Evolutionary conservation across 1,140 invertebrate genomes (phyloP), one percentile per base, ranked within the genome.

Genomic region (Aradophagus sp.): DNA sequence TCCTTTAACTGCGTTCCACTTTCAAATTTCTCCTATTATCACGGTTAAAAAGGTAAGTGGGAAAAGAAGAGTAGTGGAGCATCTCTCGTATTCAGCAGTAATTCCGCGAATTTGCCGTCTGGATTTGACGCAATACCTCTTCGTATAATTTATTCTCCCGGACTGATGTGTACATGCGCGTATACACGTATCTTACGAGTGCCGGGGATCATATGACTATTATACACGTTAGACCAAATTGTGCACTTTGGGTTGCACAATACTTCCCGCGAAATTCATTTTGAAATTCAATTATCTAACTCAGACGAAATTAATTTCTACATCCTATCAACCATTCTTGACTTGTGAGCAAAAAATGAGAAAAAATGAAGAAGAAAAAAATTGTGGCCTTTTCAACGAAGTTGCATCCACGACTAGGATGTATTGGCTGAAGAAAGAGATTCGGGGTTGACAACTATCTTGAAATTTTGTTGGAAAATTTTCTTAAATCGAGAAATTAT

Each of bases 51-150:
- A 62, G 55, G 38, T 53, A 72, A 67, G 44, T 52, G 56, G 56
- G 52, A 63, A 73, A 73, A 50, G 62, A 73, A 59, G 62, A 50
- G 69, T 61, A 58, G 58, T 31, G 17, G 58, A 67, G 69, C 61
- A 66, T 72, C 36, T 56, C 62, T 63, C 58, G 50, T 63, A 73
- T 67, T 73, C 63, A 63, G 63, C 63, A 59, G 62, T 73, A 73
- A 73, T 73, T 73, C 68, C 53, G 52, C 58, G 44, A 73, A 67
- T 73, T 73, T 62, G 62, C 58, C 56, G 63, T 63, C 63, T 73
- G 70, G 63, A 67, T 73, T 73, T 73, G 70, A 73, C 70, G 70
- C 62, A 31, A 56, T 59, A 61, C 58, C 69, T 63, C 70, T 63
- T 56, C 58, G 58, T 66, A 73, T 73, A 73, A 73, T 73, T 73